phyloP scores from a whole-genome alignment of 2,797 vertebrate species.

The Platyrinchus mystaceus region DNA sequence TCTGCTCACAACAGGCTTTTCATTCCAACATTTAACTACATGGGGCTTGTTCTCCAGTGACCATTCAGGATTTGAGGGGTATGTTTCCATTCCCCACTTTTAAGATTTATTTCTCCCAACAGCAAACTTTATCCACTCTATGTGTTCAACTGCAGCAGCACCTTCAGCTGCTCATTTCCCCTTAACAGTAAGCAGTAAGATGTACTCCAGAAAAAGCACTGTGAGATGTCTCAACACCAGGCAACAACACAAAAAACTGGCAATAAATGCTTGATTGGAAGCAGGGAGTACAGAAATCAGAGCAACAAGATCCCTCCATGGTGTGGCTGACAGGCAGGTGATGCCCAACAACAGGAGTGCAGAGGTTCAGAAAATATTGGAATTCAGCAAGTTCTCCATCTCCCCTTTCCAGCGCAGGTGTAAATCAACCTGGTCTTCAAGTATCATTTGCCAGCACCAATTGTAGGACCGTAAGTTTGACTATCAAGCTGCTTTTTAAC shows the following conservation, averaged over 20 bases:
- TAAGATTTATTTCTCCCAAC: not conserved
- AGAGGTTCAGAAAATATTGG: not conserved
- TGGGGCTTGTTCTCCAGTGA: not conserved
- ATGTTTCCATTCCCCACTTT: not conserved
- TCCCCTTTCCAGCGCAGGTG: not conserved
- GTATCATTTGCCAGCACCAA: not conserved
- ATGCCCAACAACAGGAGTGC: not conserved
- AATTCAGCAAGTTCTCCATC: not conserved
- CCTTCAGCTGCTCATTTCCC: not conserved
- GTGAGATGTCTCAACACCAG: not conserved
- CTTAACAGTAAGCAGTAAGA: not conserved
- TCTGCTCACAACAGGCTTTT: conserved; percentile 28
- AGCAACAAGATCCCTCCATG: not conserved
- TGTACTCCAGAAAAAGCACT: not conserved
- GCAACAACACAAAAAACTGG: not conserved
- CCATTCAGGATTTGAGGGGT: not conserved
- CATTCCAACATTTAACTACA: not conserved
- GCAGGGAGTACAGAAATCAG: not conserved
- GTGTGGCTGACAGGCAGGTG: not conserved
- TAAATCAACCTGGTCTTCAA: not conserved
- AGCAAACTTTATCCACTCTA: not conserved
- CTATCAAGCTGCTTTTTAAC: not conserved
- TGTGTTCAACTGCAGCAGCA: not conserved
- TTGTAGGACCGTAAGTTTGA: not conserved
- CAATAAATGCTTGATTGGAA: not conserved